These are phyloP conservation scores for Saimiri boliviensis DNA, from an alignment of 2,113 vertebrate species.

Conservation along the genomic window DNA sequence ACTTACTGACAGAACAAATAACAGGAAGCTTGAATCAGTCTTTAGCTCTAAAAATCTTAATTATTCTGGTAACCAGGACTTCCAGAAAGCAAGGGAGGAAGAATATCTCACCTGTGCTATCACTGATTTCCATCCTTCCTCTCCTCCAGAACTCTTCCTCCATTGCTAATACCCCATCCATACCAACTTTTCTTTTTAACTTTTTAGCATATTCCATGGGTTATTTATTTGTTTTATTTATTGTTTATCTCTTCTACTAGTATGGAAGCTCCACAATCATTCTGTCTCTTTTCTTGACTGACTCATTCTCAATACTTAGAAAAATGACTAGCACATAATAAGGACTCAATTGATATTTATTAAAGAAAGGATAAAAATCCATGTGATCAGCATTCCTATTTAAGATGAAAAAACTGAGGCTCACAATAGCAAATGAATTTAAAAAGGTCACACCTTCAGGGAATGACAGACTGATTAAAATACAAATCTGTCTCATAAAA, in stretches of 20 bases:
- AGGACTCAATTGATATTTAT: neutral
- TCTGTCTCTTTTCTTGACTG: neutral
- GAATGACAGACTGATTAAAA: constrained; percentile 13
- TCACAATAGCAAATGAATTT: neutral
- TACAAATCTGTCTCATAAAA: neutral
- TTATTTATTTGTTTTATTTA: neutral
- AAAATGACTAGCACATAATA: neutral
- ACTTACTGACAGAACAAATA: neutral
- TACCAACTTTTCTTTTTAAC: neutral
- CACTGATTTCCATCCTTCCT: neutral
- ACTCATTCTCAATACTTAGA: neutral
- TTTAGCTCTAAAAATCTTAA: constrained; percentile 34
- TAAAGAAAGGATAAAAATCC: neutral
- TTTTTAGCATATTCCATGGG: neutral
- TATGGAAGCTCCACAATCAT: neutral
- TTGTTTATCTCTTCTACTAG: neutral
- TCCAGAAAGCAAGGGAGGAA: neutral
- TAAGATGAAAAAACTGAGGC: neutral
- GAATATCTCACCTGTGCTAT: neutral
- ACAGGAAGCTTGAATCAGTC: neutral
- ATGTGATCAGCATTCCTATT: neutral
- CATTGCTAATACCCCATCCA: neutral
- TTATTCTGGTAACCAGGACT: neutral
- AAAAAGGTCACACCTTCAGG: neutral
- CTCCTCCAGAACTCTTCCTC: neutral